Evolutionary conservation across 2,113 vertebrate genomes (phyloP).

Genomic region (Seriola aureovittata): DNA sequence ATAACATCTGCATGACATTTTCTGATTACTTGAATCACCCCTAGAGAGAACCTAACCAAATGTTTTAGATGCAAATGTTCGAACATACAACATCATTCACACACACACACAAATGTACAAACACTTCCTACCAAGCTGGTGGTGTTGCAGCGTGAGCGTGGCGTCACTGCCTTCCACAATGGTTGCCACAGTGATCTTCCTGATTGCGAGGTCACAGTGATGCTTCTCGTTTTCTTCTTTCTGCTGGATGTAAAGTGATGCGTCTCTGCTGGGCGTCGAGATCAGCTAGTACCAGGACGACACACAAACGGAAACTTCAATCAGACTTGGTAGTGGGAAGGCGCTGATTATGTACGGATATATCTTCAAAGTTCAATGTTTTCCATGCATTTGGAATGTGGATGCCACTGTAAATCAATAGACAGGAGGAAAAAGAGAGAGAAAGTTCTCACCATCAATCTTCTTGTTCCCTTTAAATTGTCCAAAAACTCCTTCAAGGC

Average conservation of each 20-base stretch:
- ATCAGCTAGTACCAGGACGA: constrained; percentile 73
- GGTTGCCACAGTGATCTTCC: constrained; percentile 81
- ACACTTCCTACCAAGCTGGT: constrained; percentile 74
- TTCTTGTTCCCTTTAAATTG: constrained; percentile 74
- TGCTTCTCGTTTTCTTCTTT: constrained; percentile 76
- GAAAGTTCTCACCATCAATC: constrained; percentile 83
- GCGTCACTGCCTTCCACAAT: constrained; percentile 73
- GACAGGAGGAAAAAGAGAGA: neutral
- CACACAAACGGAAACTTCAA: constrained; percentile 16
- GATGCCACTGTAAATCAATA: neutral
- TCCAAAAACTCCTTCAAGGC: constrained; percentile 79
- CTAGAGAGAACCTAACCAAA: constrained; percentile 18
- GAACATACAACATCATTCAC: neutral
- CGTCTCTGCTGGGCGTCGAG: constrained; percentile 77
- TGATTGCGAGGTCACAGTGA: constrained; percentile 79
- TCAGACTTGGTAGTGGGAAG: neutral
- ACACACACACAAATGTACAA: neutral
- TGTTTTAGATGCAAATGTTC: constrained; percentile 25
- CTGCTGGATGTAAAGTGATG: constrained; percentile 80
- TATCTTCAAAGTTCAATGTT: neutral
- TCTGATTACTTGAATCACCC: neutral
- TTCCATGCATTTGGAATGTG: neutral
- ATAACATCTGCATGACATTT: neutral
- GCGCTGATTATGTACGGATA: neutral
- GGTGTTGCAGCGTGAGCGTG: constrained; percentile 78